Evolutionary conservation across 2,113 vertebrate species (phyloP), one percentile per base, ranked within the genome.

Genomic region (Rutilus rutilus): DNA sequence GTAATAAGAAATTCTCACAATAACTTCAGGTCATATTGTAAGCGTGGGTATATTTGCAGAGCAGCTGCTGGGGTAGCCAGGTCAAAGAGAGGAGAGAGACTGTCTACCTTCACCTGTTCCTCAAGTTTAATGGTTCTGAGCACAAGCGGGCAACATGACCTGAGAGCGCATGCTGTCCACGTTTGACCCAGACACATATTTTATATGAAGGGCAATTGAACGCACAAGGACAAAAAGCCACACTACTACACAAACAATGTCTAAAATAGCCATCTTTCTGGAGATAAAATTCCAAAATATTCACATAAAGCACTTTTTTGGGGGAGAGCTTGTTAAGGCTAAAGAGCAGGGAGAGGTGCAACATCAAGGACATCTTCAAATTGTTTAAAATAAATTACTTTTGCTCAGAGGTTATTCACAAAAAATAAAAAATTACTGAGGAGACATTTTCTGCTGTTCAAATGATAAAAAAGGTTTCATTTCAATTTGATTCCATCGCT

Each of bases 401-500:
- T 79, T 73, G 9, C 75, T 73, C 78, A 30, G 69, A 82, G 62
- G 78, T 75, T 78, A 71, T 83, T 88, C 71, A 76, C 84, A 73
- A 73, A 42, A 52, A n/a, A n/a, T n/a, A n/a, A 42, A 52, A 73
- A 67, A 57, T 71, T 82, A 60, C 60, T 73, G 79, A 80, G 36
- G 78, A 59, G 60, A 19, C 69, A 77, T 82, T 85, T 47, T 85
- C 47, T 73, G 10, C 78, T 78, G 57, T 76, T 76, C 33, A 21
- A 75, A 42, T 85, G 59, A 76, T 82, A 50, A 67, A 76, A 42
- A 82, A 54, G 2, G 23, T 47, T 50, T 17, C 57, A 69, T 78
- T 69, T 79, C 30, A 86, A 87, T 83, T 86, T 83, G 78, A 85
- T 83, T 89, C 65, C 47, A 85, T 75, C 30, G 78, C 85, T 47